A percentile compares a stretch with the other conserved stretches of the same genome.
These are phyloP conservation scores for Plodia interpunctella DNA, from an alignment of 1,140 invertebrate species.

Conservation along the genomic window DNA sequence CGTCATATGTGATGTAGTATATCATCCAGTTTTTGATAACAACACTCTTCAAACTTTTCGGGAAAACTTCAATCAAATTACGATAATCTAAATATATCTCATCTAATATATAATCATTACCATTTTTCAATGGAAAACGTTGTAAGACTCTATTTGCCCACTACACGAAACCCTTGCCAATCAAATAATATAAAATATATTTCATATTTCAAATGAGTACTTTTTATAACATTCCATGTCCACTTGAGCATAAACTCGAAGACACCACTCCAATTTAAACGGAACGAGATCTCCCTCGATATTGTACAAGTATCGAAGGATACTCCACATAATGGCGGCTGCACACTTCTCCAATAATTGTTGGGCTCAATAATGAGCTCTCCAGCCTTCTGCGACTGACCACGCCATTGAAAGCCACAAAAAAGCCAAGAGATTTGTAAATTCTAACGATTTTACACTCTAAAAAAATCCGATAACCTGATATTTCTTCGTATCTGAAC, in stretches of 20 bases:
- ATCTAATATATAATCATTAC: too few relatives aligned
- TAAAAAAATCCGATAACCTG: slow-evolving; percentile 34
- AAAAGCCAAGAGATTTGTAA: neutral
- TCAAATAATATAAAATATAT: neutral
- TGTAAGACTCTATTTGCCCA: too few relatives aligned
- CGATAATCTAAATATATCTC: too few relatives aligned
- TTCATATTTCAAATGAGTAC: neutral
- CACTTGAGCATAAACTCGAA: neutral
- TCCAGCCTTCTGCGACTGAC: slow-evolving; percentile 21
- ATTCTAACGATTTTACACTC: slow-evolving; percentile 18
- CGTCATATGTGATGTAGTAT: too few relatives aligned
- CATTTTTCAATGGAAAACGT: too few relatives aligned
- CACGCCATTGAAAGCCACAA: slow-evolving; percentile 29
- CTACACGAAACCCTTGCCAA: neutral
- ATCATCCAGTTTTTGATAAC: too few relatives aligned
- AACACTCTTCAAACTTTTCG: too few relatives aligned
- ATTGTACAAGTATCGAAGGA: neutral
- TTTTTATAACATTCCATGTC: neutral
- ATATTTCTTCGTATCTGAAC: neutral
- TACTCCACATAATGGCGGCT: neutral
- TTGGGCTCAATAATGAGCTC: neutral
- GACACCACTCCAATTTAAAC: neutral
- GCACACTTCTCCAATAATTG: neutral
- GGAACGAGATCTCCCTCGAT: neutral
- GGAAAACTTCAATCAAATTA: too few relatives aligned